Conservation (phyloP, 2,113 vertebrate genomes). For the Cottus gobio region DNA sequence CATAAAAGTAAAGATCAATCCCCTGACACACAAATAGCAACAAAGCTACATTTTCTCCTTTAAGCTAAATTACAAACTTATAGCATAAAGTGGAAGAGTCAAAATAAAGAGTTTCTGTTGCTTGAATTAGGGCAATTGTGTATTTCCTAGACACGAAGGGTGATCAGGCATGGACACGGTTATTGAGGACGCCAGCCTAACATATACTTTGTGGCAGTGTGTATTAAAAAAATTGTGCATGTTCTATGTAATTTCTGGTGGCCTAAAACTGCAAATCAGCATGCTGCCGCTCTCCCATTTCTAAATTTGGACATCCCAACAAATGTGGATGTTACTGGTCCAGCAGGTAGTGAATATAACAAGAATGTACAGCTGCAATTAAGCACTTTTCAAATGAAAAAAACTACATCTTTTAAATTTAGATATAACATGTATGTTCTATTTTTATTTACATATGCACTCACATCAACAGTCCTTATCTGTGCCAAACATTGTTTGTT, state of each 20-base stretch:
- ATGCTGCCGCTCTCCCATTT: slow-evolving; percentile 70
- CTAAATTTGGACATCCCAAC: slow-evolving; percentile 79
- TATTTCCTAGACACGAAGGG: slow-evolving; percentile 73
- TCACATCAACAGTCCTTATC: background rate
- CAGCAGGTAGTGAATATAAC: slow-evolving; percentile 76
- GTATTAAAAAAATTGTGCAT: slow-evolving; percentile 83
- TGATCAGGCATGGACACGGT: slow-evolving; percentile 82
- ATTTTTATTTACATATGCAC: background rate
- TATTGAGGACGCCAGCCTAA: slow-evolving; percentile 78
- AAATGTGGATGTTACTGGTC: slow-evolving; percentile 70
- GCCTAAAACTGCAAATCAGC: slow-evolving; percentile 83
- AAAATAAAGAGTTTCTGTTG: slow-evolving; percentile 53
- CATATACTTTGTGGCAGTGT: slow-evolving; percentile 83
- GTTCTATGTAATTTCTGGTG: slow-evolving; percentile 84
- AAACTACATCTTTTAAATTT: background rate
- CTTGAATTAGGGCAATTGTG: slow-evolving; percentile 63
- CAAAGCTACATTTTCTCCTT: slow-evolving; percentile 25
- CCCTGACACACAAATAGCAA: slow-evolving; percentile 14
- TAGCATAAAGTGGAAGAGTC: slow-evolving; percentile 38
- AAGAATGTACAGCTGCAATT: slow-evolving; percentile 4
- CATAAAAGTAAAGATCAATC: slow-evolving; percentile 3
- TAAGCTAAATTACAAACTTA: slow-evolving; percentile 30
- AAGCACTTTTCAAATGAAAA: background rate
- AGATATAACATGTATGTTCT: background rate
- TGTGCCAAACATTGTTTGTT: background rate